phyloP scores from a whole-genome alignment of 2,888 invertebrate genomes.

The Carterocephalus palaemon region DNA sequence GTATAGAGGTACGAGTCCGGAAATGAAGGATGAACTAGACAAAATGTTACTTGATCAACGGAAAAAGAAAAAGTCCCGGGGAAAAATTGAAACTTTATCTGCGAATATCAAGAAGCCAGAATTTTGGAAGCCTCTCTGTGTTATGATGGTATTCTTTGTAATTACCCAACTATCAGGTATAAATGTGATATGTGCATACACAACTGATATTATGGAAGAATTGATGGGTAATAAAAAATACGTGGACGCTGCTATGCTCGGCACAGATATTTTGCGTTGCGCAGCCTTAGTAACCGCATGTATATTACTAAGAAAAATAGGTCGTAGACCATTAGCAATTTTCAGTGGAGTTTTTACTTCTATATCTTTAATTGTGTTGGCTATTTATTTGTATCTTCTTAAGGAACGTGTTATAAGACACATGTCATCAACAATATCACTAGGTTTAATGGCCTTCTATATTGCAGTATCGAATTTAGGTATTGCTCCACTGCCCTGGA shows the following conservation, averaged over 20 bases:
- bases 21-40: conserved; percentile 70
- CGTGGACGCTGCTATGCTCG: conserved; percentile 81
- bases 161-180: conserved; percentile 84
- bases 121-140: conserved; percentile 80
- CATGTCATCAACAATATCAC: conserved; percentile 56
- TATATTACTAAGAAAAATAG: conserved; percentile 77
- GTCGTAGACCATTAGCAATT: conserved; percentile 81
- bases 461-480: conserved; percentile 80
- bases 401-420: conserved; percentile 43
- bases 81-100: conserved; percentile 55
- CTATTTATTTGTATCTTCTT: conserved; percentile 66
- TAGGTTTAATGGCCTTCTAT: conserved; percentile 77
- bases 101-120: conserved; percentile 71
- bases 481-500: conserved; percentile 83
- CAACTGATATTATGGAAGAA: conserved; percentile 81
- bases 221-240: conserved; percentile 74
- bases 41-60: conserved; percentile 66
- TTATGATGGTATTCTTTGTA: conserved; percentile 82
- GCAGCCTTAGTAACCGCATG: conserved; percentile 80
- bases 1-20: conserved; percentile 76
- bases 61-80: conserved; percentile 48
- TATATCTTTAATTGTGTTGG: conserved; percentile 76
- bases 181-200: conserved; percentile 85
- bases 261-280: conserved; percentile 81
- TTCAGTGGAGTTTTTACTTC: conserved; percentile 81